Evolutionary conservation across 2,888 invertebrate species (phyloP).

Genomic region (Fragum fragum): DNA sequence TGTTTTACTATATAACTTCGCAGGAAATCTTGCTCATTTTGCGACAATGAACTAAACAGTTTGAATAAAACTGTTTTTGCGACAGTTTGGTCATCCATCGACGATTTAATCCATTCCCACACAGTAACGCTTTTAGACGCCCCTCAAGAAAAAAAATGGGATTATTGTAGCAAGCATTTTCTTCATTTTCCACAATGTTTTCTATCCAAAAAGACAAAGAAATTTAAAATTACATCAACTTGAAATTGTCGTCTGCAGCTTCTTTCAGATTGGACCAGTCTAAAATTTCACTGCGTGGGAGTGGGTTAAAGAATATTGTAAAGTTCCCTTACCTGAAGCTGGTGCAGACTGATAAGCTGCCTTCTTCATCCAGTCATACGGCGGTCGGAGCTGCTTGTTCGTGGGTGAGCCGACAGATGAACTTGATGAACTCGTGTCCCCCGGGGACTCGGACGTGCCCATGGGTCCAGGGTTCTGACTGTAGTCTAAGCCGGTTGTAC

Average conservation of each 20-base stretch:
- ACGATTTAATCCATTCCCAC: too few species aligned
- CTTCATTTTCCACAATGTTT: too few species aligned
- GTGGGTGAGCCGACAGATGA: constrained; percentile 71
- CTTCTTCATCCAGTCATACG: constrained; percentile 85
- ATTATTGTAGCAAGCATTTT: too few species aligned
- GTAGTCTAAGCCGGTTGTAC: constrained; percentile 68
- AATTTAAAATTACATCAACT: too few species aligned
- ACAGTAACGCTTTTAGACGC: too few species aligned
- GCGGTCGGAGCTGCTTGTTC: constrained; percentile 79
- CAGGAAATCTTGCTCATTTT: background rate
- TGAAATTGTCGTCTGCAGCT: too few species aligned
- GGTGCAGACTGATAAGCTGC: constrained; percentile 77
- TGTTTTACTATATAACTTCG: too few species aligned
- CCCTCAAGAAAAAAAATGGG: too few species aligned
- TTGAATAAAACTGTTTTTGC: background rate
- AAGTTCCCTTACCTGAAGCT: constrained; percentile 18
- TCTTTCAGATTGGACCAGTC: too few species aligned
- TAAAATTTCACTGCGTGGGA: too few species aligned
- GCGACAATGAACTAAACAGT: background rate
- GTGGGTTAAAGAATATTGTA: background rate
- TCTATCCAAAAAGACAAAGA: too few species aligned
- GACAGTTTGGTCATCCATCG: too few species aligned
- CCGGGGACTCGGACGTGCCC: constrained; percentile 67
- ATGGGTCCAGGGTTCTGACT: constrained; percentile 56
- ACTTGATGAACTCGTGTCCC: constrained; percentile 66